Percentiles rank a stretch among this genome's conserved stretches.
Conservation (phyloP, 64 coral and sea anemone species). For the Porites australiensis region DNA sequence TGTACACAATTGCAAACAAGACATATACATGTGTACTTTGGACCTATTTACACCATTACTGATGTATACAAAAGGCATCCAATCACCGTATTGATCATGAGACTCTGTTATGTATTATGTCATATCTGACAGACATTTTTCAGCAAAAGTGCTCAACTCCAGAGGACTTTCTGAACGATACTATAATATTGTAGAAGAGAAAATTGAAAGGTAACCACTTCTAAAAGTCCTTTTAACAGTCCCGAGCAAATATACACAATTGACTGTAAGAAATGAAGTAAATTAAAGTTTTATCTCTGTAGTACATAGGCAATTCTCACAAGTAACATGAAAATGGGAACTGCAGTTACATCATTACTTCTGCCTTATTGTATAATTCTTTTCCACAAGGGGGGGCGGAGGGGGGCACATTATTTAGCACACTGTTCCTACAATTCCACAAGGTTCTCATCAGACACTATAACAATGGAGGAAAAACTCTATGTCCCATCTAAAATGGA, state of each 20-base stretch:
- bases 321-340: too few species aligned
- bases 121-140: not conserved
- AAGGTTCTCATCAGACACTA: not conserved
- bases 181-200: not conserved
- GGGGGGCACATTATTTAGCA: not conserved
- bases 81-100: not conserved
- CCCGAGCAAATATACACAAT: too few species aligned
- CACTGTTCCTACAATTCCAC: not conserved
- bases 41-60: too few species aligned
- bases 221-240: too few species aligned
- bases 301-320: too few species aligned
- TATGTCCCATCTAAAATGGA: conserved; percentile 15
- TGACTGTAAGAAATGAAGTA: too few species aligned
- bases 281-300: too few species aligned
- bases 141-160: not conserved
- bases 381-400: too few species aligned
- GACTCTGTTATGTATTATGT: not conserved
- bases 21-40: too few species aligned
- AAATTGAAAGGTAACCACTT: not conserved
- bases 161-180: not conserved
- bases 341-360: not conserved
- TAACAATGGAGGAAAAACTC: not conserved
- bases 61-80: not conserved
- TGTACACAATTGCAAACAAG: too few species aligned
- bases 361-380: not conserved